Conservation (phyloP, 2,888 invertebrate genomes). For the Hipparchia semele region DNA sequence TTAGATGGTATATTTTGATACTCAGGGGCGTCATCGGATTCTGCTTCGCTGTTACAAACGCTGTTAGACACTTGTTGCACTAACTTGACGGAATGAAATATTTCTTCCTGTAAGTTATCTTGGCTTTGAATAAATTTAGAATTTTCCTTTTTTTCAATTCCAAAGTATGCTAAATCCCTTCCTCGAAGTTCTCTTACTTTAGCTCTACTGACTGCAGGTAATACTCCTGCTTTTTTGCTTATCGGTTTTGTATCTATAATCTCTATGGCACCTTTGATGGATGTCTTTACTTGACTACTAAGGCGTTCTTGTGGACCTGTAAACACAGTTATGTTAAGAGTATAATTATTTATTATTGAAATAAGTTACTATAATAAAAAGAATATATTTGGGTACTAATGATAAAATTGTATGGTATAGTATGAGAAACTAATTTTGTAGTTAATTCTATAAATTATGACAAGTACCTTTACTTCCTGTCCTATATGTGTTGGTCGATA, state of each 20-base stretch:
- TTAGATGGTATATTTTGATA: constrained; percentile 66
- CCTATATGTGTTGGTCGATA: constrained; percentile 44
- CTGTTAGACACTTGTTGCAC: constrained; percentile 71
- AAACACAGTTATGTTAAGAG: constrained; percentile 18
- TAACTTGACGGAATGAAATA: constrained; percentile 71
- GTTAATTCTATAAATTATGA: background rate
- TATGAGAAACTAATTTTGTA: background rate
- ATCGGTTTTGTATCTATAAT: constrained; percentile 14
- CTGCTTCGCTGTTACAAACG: constrained; percentile 72
- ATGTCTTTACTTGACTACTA: constrained; percentile 35
- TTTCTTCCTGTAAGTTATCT: constrained; percentile 56
- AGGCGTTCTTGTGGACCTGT: constrained; percentile 38
- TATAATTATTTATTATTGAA: too few relatives aligned
- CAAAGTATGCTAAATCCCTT: constrained; percentile 85
- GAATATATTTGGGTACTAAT: background rate
- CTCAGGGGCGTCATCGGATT: constrained; percentile 69
- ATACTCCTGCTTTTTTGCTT: constrained; percentile 47
- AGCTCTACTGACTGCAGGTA: constrained; percentile 53
- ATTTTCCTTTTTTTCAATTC: constrained; percentile 57
- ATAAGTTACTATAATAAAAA: too few relatives aligned
- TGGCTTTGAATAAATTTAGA: constrained; percentile 39
- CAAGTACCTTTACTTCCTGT: constrained; percentile 61
- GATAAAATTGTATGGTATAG: background rate
- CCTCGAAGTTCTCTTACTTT: constrained; percentile 80
- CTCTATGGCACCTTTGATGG: background rate